Conservation (phyloP, 2,797 vertebrate genomes). For the Ctenopoma multispine region DNA sequence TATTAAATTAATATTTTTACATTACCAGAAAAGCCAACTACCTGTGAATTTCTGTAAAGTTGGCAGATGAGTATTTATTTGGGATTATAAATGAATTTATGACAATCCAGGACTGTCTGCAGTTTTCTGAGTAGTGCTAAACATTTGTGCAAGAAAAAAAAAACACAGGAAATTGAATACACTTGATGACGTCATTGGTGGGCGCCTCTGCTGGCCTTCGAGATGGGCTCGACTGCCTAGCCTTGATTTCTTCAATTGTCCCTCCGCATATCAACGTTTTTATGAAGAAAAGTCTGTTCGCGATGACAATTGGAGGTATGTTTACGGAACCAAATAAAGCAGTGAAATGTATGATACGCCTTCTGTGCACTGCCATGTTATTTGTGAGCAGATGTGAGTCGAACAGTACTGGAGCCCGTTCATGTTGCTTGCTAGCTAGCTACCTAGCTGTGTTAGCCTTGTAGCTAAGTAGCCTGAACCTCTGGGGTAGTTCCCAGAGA, state of each 20-base stretch:
- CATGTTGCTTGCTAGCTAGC: conserved; percentile 29
- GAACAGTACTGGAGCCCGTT: conserved; percentile 58
- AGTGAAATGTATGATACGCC: neutral
- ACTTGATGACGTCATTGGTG: conserved; percentile 80
- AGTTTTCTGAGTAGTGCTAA: neutral
- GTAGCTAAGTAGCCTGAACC: conserved; percentile 67
- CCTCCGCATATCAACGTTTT: conserved; percentile 61
- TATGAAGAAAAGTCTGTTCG: conserved; percentile 61
- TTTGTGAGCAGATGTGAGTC: conserved; percentile 45
- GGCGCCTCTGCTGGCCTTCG: conserved; percentile 86
- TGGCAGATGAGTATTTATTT: rapidly evolving
- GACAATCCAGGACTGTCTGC: neutral
- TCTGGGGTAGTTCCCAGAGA: conserved; percentile 39
- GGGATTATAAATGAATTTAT: neutral
- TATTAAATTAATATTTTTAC: neutral
- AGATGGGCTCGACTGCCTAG: conserved; percentile 83
- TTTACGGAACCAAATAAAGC: neutral
- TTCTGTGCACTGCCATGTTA: conserved; percentile 18
- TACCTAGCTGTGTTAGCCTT: conserved; percentile 64
- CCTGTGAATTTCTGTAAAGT: neutral
- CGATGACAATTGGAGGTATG: conserved; percentile 86
- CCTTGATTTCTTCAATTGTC: conserved; percentile 79
- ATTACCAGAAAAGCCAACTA: neutral
- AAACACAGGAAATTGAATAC: conserved; percentile 70
- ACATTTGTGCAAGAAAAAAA: conserved; percentile 4